phyloP scores from a whole-genome alignment of 2,797 vertebrate genomes.

The Hylomyscus alleni region DNA sequence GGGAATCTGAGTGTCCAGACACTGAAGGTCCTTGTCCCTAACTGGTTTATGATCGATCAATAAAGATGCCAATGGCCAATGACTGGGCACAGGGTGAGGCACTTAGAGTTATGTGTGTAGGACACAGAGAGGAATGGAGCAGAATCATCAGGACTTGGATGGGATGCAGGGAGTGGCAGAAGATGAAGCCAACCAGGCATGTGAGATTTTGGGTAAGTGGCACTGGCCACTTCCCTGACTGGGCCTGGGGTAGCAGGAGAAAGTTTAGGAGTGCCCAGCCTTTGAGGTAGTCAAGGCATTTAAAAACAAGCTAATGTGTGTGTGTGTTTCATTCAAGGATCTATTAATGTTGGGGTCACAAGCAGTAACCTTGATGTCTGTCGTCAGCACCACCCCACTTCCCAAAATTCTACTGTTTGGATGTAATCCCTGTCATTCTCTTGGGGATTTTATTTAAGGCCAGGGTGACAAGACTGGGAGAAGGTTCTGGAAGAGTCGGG shows the following conservation, averaged over 20 bases:
- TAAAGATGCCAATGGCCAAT: not conserved
- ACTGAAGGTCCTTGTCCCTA: not conserved
- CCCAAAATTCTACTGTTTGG: not conserved
- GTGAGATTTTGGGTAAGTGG: not conserved
- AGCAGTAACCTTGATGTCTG: not conserved
- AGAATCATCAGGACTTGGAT: not conserved
- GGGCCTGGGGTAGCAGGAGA: not conserved
- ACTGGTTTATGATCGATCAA: not conserved
- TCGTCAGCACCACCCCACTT: not conserved
- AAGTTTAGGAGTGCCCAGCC: not conserved
- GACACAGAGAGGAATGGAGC: not conserved
- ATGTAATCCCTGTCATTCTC: not conserved
- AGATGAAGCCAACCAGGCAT: not conserved
- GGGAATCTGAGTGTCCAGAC: not conserved
- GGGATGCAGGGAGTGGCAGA: not conserved
- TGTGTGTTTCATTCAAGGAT: not conserved
- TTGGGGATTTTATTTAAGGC: not conserved
- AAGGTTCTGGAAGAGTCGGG: not conserved
- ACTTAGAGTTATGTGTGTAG: not conserved
- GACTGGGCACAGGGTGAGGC: not conserved
- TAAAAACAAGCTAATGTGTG: not conserved
- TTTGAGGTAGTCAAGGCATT: not conserved
- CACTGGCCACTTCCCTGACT: not conserved
- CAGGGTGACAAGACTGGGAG: not conserved
- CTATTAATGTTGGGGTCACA: not conserved